These are phyloP conservation scores for Stenopsyche tienmushanensis DNA, from an alignment of 1,140 invertebrate species.

Conservation along the genomic window DNA sequence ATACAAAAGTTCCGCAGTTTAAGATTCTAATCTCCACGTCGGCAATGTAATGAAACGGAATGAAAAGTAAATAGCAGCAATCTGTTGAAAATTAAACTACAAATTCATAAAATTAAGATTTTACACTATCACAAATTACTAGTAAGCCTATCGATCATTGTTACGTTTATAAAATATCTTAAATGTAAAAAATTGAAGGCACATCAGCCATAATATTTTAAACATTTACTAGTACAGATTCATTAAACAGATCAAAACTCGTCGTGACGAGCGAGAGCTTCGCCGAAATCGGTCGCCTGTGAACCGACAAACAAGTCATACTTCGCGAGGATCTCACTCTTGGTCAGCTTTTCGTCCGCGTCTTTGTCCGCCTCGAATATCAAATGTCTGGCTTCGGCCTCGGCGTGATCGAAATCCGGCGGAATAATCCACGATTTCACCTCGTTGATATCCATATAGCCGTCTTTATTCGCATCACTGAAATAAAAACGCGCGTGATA, in stretches of 20 bases:
- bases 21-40: no score
- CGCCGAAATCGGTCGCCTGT: conserved; percentile 98
- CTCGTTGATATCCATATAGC: conserved; percentile 85
- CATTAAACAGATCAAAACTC: conserved; percentile 70
- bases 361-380: conserved; percentile 91
- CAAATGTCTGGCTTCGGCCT: conserved; percentile 94
- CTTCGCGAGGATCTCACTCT: conserved; percentile 90
- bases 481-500: neutral
- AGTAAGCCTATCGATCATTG: neutral
- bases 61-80: no score
- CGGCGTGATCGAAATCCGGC: conserved; percentile 93
- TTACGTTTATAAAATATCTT: neutral
- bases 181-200: conserved; percentile 13
- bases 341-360: conserved; percentile 86
- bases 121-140: no score
- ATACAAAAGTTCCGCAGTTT: no score
- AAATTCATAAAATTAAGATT: no score
- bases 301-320: conserved; percentile 98
- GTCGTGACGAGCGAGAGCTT: conserved; percentile 91
- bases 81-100: no score
- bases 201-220: conserved; percentile 1
- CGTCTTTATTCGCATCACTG: conserved; percentile 84
- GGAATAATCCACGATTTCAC: conserved; percentile 94
- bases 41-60: no score
- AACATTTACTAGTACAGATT: conserved; percentile 3